Conservation (phyloP, 2,888 invertebrate species). For the Tetragonula carbonaria region DNA sequence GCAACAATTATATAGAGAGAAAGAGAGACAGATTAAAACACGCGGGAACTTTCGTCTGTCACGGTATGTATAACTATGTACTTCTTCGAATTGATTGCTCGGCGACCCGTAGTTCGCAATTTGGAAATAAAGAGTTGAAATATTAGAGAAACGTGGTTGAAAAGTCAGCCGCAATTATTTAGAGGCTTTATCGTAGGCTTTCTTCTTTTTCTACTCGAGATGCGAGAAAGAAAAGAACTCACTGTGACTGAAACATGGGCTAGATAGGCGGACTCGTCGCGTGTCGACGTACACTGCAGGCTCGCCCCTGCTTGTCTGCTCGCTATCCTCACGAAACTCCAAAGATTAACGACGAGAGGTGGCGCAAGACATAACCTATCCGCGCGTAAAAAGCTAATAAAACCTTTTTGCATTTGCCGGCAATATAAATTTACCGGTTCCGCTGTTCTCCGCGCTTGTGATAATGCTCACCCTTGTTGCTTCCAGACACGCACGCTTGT, state of each 20-base stretch:
- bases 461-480: slow-evolving; percentile 71
- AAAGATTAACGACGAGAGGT: slow-evolving; percentile 82
- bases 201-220: slow-evolving; percentile 72
- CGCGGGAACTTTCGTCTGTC: slow-evolving; percentile 23
- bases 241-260: slow-evolving; percentile 78
- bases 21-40: not conserved
- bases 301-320: slow-evolving; percentile 76
- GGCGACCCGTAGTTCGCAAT: slow-evolving; percentile 57
- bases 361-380: slow-evolving; percentile 81
- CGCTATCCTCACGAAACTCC: slow-evolving; percentile 80
- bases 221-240: slow-evolving; percentile 75
- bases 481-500: slow-evolving; percentile 62
- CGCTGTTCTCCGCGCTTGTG: slow-evolving; percentile 63
- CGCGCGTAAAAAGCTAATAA: slow-evolving; percentile 79
- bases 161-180: slow-evolving; percentile 78
- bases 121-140: slow-evolving; percentile 59
- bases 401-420: slow-evolving; percentile 77
- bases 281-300: slow-evolving; percentile 78
- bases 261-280: slow-evolving; percentile 80
- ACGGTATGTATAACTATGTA: slow-evolving; percentile 6
- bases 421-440: slow-evolving; percentile 74
- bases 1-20: not conserved
- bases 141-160: slow-evolving; percentile 69
- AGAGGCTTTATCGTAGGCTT: slow-evolving; percentile 79
- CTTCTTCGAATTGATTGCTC: slow-evolving; percentile 33